These are phyloP conservation scores for Macropus fuliginosus DNA, from an alignment of 2,797 vertebrate genomes.

Conservation along the genomic window DNA sequence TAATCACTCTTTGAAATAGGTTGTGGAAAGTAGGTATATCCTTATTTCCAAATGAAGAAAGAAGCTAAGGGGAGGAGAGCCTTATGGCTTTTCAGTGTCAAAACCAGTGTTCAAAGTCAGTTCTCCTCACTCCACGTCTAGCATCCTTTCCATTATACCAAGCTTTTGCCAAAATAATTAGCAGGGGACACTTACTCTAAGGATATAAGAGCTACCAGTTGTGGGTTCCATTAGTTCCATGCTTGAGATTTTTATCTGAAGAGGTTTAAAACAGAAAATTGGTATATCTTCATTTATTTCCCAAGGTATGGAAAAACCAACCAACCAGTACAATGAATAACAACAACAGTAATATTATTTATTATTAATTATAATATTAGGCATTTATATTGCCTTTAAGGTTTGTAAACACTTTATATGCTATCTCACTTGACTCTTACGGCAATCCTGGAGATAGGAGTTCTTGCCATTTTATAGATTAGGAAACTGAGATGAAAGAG, in stretches of 20 bases:
- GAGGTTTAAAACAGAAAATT: not conserved
- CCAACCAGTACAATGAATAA: not conserved
- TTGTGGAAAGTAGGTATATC: not conserved
- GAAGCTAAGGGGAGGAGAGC: not conserved
- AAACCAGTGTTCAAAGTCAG: not conserved
- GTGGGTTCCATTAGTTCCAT: not conserved
- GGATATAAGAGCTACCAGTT: not conserved
- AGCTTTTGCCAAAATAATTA: not conserved
- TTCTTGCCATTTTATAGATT: not conserved
- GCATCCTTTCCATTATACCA: not conserved
- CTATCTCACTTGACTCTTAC: not conserved
- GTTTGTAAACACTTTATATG: not conserved
- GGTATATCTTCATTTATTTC: not conserved
- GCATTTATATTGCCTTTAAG: no score
- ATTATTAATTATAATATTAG: no score
- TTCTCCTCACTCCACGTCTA: not conserved
- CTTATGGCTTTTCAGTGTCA: not conserved
- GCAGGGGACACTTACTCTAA: not conserved
- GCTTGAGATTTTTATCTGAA: not conserved
- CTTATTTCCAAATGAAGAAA: not conserved
- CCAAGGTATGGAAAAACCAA: not conserved
- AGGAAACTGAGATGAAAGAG: not conserved
- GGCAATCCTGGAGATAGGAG: not conserved
- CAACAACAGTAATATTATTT: not conserved
- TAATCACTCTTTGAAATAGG: not conserved